phyloP scores from a whole-genome alignment of 2,113 vertebrate genomes.

The Notothenia rossii region DNA sequence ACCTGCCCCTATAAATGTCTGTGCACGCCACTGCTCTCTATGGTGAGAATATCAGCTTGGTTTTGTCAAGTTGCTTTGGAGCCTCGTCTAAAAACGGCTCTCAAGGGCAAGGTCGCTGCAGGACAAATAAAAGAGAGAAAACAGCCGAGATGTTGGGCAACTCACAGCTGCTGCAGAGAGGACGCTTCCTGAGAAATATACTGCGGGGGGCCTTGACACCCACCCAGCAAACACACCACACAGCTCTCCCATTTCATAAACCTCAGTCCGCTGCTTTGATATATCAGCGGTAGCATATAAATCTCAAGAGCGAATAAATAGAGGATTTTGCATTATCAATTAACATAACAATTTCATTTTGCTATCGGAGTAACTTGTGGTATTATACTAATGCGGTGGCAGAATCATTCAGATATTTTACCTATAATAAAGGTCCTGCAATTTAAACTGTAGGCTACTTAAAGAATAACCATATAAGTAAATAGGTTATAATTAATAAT shows the following conservation, averaged over 20 bases:
- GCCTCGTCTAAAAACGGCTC: slow-evolving; percentile 68
- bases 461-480: no score
- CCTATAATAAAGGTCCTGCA: no score
- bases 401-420: no score
- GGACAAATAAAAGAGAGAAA: slow-evolving; percentile 78
- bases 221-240: slow-evolving; percentile 62
- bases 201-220: slow-evolving; percentile 72
- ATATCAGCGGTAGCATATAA: neutral
- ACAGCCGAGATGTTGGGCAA: slow-evolving; percentile 45
- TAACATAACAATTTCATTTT: neutral
- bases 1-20: no score
- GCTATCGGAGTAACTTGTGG: no score
- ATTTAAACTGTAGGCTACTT: no score
- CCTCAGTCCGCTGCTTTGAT: neutral
- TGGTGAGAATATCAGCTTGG: slow-evolving; percentile 5
- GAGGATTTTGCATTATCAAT: neutral
- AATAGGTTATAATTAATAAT: no score
- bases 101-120: slow-evolving; percentile 83
- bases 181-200: no score
- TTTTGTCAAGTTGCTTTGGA: slow-evolving; percentile 36
- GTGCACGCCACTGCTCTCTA: neutral
- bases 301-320: no score
- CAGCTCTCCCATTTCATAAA: slow-evolving; percentile 71
- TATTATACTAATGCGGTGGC: no score
- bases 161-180: slow-evolving; percentile 74